A percentile compares a stretch with the other conserved stretches of the same genome.
Conservation (phyloP, 1,140 invertebrate genomes). For the Fopius arisanus region DNA sequence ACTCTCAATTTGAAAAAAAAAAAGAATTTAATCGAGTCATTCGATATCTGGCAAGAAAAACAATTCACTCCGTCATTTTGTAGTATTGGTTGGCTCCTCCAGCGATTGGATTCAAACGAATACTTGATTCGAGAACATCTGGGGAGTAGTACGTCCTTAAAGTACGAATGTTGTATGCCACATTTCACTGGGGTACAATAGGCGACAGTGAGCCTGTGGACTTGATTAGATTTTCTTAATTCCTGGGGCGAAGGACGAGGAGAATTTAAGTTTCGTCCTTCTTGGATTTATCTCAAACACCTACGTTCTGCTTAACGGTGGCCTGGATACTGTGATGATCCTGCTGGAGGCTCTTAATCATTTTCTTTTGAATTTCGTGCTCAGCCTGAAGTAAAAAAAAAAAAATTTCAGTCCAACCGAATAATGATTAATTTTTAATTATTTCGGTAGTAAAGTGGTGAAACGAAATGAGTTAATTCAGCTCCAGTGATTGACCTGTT, state of each 20-base stretch:
- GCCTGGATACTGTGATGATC: conserved; percentile 57
- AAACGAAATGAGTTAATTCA: background rate
- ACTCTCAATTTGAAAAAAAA: too few species aligned
- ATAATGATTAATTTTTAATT: too few species aligned
- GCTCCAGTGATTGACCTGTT: background rate
- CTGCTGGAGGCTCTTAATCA: conserved; percentile 58
- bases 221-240: background rate
- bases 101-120: background rate
- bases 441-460: too few species aligned
- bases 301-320: conserved; percentile 53
- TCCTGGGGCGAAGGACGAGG: conserved; percentile 13
- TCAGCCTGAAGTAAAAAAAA: conserved; percentile 45
- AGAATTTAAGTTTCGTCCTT: conserved; percentile 38
- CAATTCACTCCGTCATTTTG: background rate
- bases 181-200: background rate
- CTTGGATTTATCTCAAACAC: conserved; percentile 46
- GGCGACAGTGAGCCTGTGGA: background rate
- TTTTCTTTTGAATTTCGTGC: conserved; percentile 58
- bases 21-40: too few species aligned
- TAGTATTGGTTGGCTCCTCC: background rate
- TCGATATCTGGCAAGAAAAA: too few species aligned
- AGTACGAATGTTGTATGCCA: background rate
- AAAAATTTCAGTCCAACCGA: too few species aligned
- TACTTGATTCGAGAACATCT: background rate
- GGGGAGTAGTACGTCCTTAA: background rate